Conservation (phyloP, 2,797 vertebrate species). For the Falco rusticolus region DNA sequence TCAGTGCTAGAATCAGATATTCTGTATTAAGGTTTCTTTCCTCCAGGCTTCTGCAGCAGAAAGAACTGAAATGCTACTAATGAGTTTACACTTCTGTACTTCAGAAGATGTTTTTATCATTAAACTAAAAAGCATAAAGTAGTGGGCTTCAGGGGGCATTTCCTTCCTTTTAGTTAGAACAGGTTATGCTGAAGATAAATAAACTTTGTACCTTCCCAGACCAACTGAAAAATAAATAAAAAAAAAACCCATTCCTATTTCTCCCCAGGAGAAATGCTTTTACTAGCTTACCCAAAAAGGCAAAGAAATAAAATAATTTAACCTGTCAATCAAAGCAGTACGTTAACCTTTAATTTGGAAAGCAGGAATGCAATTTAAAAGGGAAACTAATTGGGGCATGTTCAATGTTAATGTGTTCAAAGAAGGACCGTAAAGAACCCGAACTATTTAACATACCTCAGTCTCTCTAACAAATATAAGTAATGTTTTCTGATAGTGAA, state of each 20-base stretch:
- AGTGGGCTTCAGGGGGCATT: background rate
- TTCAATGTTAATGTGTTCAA: background rate
- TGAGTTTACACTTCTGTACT: background rate
- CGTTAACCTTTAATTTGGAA: background rate
- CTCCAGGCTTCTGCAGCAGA: conserved; percentile 1
- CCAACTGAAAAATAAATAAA: background rate
- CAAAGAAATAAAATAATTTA: background rate
- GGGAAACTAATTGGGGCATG: background rate
- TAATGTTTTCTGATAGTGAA: background rate
- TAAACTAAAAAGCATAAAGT: background rate
- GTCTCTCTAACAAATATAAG: background rate
- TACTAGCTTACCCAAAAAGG: background rate
- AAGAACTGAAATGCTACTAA: background rate
- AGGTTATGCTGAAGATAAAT: background rate
- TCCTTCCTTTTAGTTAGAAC: background rate
- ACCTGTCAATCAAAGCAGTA: background rate
- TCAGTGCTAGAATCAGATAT: background rate
- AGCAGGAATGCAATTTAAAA: background rate
- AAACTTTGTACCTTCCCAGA: background rate
- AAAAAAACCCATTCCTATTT: background rate
- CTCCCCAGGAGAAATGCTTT: background rate
- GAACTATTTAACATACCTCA: background rate
- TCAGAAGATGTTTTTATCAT: background rate
- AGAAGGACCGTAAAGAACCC: background rate
- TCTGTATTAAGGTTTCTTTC: background rate